These are phyloP conservation scores for Bembecia ichneumoniformis DNA, from an alignment of 2,888 invertebrate genomes.

Conservation along the genomic window DNA sequence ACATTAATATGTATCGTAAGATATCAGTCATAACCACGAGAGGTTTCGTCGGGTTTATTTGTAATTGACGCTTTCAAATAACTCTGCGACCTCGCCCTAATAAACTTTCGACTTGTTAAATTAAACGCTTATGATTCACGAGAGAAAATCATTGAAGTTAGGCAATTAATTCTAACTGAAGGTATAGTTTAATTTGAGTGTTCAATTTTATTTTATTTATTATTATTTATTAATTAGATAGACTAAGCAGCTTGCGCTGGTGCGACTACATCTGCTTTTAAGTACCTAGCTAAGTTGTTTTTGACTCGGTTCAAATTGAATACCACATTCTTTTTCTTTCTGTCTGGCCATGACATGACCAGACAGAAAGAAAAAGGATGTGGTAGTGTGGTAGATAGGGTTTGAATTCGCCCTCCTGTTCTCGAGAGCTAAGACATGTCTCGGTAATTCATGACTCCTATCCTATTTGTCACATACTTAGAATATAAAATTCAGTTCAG, in stretches of 20 bases:
- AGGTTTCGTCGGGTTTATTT: constrained; percentile 1
- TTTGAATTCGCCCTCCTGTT: too few relatives aligned
- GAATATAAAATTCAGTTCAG: too few relatives aligned
- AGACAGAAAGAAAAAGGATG: too few relatives aligned
- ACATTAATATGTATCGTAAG: not conserved
- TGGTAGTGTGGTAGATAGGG: too few relatives aligned
- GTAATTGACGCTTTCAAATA: constrained; percentile 16
- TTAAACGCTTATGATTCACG: constrained; percentile 32
- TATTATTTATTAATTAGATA: not conserved
- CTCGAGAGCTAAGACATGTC: too few relatives aligned
- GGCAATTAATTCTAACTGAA: constrained; percentile 24
- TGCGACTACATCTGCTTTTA: too few relatives aligned
- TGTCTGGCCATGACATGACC: too few relatives aligned
- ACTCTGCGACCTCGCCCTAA: constrained; percentile 23
- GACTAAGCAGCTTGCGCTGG: not conserved
- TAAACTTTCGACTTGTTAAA: constrained; percentile 36
- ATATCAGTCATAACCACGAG: not conserved
- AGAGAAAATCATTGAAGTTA: constrained; percentile 26
- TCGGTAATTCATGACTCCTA: too few relatives aligned
- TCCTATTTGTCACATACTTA: too few relatives aligned
- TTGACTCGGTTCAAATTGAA: too few relatives aligned
- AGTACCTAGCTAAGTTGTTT: too few relatives aligned
- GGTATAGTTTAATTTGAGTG: constrained; percentile 2
- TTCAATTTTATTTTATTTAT: not conserved
- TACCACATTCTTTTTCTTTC: too few relatives aligned